Evolutionary conservation across 2,888 invertebrate genomes (phyloP).

Genomic region (Pyralis farinalis): DNA sequence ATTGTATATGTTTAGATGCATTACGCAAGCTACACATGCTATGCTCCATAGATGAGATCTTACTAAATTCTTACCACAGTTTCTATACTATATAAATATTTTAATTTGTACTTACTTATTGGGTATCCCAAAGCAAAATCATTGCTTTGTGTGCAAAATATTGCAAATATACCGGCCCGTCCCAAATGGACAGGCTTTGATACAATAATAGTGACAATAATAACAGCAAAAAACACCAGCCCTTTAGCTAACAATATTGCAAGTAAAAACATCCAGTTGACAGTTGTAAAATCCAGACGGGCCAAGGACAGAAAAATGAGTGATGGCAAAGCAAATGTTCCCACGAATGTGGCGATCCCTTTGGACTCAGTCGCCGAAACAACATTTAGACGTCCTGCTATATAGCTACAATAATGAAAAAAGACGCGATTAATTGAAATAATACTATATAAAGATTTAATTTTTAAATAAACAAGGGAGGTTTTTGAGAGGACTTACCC

Average conservation of each 20-base stretch:
- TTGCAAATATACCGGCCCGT: constrained; percentile 94
- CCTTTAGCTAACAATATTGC: constrained; percentile 93
- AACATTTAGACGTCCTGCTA: constrained; percentile 91
- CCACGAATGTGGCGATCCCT: constrained; percentile 95
- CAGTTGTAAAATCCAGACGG: constrained; percentile 88
- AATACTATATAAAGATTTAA: no score
- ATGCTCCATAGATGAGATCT: no score
- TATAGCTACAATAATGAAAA: constrained; percentile 81
- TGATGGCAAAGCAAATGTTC: constrained; percentile 95
- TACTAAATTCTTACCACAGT: no score
- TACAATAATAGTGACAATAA: constrained; percentile 88
- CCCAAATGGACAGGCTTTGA: constrained; percentile 91
- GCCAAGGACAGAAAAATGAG: constrained; percentile 95
- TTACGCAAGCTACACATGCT: no score
- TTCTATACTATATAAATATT: not conserved
- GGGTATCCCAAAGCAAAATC: constrained; percentile 98
- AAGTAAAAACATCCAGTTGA: constrained; percentile 95
- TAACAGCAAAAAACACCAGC: constrained; percentile 90
- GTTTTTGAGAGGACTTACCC: constrained; percentile 83
- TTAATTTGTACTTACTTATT: constrained; percentile 84
- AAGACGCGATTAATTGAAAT: not conserved
- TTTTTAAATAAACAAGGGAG: no score
- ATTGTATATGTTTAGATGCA: no score
- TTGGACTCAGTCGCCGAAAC: constrained; percentile 92
- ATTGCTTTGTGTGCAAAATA: constrained; percentile 98